Conservation (phyloP, 2,113 vertebrate species). For the Scartelaos histophorus region DNA sequence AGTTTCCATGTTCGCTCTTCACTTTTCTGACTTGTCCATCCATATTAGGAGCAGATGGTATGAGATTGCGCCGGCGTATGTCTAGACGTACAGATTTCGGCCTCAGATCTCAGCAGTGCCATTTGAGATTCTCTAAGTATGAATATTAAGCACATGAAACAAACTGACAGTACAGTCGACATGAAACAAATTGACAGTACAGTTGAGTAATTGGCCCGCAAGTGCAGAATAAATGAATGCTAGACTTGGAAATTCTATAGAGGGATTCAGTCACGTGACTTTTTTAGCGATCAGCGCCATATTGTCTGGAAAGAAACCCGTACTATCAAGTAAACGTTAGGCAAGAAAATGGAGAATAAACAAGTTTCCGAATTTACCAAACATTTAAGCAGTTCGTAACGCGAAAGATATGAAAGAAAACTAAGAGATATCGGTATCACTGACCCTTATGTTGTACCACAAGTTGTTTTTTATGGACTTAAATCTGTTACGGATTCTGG, state of each 20-base stretch:
- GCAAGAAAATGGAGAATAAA: too few species aligned
- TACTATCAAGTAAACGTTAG: too few species aligned
- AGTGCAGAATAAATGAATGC: background rate
- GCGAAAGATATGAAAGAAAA: too few species aligned
- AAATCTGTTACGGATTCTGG: too few species aligned
- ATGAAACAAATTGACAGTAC: background rate
- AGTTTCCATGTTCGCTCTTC: background rate
- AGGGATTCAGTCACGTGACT: too few species aligned
- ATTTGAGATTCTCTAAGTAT: background rate
- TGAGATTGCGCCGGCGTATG: background rate
- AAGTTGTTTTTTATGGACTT: too few species aligned
- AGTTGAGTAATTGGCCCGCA: background rate
- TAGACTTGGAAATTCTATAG: background rate
- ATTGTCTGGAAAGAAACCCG: too few species aligned
- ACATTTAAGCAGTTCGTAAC: too few species aligned
- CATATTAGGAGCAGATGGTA: background rate
- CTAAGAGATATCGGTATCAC: too few species aligned
- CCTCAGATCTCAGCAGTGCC: background rate
- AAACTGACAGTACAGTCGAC: background rate
- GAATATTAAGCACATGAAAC: background rate
- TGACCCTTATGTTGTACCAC: too few species aligned
- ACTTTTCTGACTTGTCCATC: slow-evolving; percentile 11
- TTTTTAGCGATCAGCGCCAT: too few species aligned
- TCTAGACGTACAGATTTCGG: background rate
- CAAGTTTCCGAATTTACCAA: too few species aligned